Evolutionary conservation across 2,888 invertebrate species (phyloP), one percentile per base, ranked within the genome.

Genomic region (Cenopis cana): DNA sequence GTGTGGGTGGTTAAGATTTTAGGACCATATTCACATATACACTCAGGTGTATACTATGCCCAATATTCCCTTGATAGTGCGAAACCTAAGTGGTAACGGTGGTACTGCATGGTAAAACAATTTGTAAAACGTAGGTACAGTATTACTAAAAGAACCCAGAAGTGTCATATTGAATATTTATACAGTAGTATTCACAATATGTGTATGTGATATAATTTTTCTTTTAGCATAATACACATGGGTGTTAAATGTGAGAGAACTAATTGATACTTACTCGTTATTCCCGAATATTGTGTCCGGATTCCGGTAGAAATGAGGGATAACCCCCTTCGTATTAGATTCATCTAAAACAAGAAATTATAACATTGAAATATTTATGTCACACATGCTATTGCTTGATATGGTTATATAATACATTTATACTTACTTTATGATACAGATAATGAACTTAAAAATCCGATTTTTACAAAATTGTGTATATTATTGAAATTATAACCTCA

Each of bases 261-360:
- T n/a, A 55, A 52, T 52, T 12, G 14, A 38, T 64, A 54, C 20
- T 79, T 83, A 91, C 91, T 88, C 83, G 78, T 80, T 59, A 81
- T 74, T 74, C 83, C 84, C 56, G 79, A 78, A 69, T 83, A 87
- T 79, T 91, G 92, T 69, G 86, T 75, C 75, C 80, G 86, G 20
- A 93, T 77, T 59, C 89, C 85, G 20, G 82, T 75, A 61, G 92
- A 86, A 50, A 93, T 80, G 12, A 91, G 80, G 18, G 89, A 85
- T 61, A 93, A 74, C 18, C 92, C 87, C 85, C 80, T 89, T 75
- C 89, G 82, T 70, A 93, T 74, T 72, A 91, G 82, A 84, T 93
- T 93, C 93, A 93, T 93, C 91, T 91, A 81, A 78, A 90, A 90
- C 61, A 66, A 68, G 71, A 50, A 70, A 69, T 60, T 46, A 60